Percentiles rank a stretch among this genome's conserved stretches.
Evolutionary conservation across 2,888 invertebrate species (phyloP).

Genomic region (Stenichneumon culpator): DNA sequence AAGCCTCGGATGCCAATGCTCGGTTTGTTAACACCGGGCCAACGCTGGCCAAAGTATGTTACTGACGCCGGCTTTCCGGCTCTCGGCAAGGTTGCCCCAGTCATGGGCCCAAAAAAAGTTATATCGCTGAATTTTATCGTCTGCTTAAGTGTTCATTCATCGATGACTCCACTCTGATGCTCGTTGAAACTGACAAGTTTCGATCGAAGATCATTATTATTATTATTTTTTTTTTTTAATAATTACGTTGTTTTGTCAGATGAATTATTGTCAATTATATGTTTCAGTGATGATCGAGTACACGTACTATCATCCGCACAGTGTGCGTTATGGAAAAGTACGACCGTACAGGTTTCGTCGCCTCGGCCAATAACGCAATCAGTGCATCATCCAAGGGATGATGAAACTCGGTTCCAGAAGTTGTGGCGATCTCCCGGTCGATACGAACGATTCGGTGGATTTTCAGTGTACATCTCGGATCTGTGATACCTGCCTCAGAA

Average conservation of each 20-base stretch:
- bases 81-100: too few species aligned
- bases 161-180: too few species aligned
- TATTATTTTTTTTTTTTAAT: background rate
- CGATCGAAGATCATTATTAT: background rate
- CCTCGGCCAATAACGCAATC: slow-evolving; percentile 17
- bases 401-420: slow-evolving; percentile 23
- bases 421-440: slow-evolving; percentile 18
- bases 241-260: background rate
- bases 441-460: slow-evolving; percentile 11
- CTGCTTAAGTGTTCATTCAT: too few species aligned
- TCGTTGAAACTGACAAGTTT: too few species aligned
- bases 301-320: slow-evolving; percentile 71
- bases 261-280: slow-evolving; percentile 57
- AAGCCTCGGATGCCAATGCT: too few species aligned
- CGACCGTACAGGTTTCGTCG: slow-evolving; percentile 58
- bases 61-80: too few species aligned
- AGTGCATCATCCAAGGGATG: slow-evolving; percentile 3
- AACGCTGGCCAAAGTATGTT: too few species aligned
- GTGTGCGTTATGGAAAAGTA: slow-evolving; percentile 56
- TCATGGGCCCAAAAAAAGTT: too few species aligned
- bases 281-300: slow-evolving; percentile 78
- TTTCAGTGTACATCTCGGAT: background rate
- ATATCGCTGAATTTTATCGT: too few species aligned
- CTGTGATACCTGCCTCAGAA: slow-evolving; percentile 8
- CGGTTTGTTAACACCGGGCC: too few species aligned